Evolutionary conservation across 2,797 vertebrate species (phyloP).

Genomic region (Myotis myotis): DNA sequence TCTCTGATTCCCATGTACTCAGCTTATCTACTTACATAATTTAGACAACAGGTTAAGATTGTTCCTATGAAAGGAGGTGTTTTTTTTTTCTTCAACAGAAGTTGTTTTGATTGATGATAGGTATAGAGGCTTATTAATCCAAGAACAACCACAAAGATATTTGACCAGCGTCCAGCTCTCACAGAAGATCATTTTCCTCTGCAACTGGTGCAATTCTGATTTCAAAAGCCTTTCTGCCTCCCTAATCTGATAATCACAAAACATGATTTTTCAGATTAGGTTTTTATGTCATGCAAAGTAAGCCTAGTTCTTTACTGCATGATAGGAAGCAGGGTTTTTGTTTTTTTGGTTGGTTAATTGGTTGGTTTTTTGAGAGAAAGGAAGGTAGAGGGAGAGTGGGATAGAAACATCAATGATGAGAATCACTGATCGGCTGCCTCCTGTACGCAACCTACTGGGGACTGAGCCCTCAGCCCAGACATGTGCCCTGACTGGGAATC

Average conservation of each 20-base stretch:
- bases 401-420: no score
- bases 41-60: slow-evolving; percentile 17
- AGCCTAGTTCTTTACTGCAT: neutral
- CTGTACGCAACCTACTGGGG: no score
- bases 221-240: neutral
- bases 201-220: neutral
- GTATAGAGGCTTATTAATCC: neutral
- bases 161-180: neutral
- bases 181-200: neutral
- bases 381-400: no score
- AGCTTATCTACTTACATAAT: neutral
- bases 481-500: no score
- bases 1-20: slow-evolving; percentile 8
- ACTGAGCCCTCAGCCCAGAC: no score
- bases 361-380: no score
- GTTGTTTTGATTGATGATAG: neutral
- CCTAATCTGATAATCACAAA: slow-evolving; percentile 26
- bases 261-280: slow-evolving; percentile 5
- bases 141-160: neutral
- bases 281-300: neutral
- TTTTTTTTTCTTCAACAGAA: neutral
- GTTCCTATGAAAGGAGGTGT: neutral
- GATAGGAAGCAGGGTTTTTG: neutral
- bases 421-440: no score
- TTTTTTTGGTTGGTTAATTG: no score